These are phyloP conservation scores for Euphonia xanthogaster DNA, from an alignment of 2,797 vertebrate genomes.

Conservation along the genomic window DNA sequence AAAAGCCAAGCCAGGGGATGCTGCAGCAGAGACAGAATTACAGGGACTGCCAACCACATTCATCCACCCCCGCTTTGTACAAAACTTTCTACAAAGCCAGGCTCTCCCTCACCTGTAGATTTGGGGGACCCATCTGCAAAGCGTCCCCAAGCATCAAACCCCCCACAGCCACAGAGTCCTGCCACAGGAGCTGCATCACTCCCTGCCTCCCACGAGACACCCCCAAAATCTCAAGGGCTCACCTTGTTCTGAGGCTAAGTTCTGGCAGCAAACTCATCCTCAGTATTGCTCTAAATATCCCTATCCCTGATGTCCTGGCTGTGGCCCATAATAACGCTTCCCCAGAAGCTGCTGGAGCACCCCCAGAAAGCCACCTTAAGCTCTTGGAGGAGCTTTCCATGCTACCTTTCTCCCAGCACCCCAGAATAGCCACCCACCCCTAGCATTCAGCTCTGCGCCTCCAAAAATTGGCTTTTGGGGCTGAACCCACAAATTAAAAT, in stretches of 20 bases:
- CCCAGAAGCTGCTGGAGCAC: neutral
- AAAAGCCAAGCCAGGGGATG: neutral
- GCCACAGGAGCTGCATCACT: neutral
- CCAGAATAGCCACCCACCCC: neutral
- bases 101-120: neutral
- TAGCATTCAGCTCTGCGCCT: neutral
- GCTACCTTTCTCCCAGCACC: neutral
- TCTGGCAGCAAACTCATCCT: neutral
- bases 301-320: neutral
- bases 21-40: neutral
- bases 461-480: neutral
- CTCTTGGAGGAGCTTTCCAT: neutral
- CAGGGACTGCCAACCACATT: fast-evolving
- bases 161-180: fast-evolving
- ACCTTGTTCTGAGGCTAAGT: neutral
- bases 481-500: neutral
- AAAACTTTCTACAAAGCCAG: neutral
- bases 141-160: too few species aligned
- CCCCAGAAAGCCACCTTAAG: neutral
- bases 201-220: neutral
- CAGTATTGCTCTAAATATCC: neutral
- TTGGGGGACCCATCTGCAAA: neutral
- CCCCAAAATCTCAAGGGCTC: neutral
- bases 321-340: neutral
- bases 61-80: too few species aligned